phyloP scores from a whole-genome alignment of 2,113 vertebrate species.

The Sinocyclocheilus maitianheensis region DNA sequence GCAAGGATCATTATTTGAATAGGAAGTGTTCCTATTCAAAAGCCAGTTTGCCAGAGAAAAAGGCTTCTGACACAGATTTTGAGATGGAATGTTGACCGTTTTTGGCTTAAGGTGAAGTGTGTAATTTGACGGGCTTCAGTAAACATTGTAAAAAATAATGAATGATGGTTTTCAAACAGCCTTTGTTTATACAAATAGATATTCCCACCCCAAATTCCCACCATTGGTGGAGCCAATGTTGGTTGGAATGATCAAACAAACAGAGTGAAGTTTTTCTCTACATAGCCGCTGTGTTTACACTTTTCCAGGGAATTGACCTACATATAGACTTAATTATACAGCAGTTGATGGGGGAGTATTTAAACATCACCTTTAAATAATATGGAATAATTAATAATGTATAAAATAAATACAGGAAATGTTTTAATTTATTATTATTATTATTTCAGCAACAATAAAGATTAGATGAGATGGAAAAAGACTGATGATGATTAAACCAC shows the following conservation, averaged over 20 bases:
- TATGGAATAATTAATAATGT: neutral
- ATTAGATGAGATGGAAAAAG: neutral
- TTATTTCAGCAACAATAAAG: neutral
- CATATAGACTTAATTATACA: neutral
- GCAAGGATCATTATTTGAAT: neutral
- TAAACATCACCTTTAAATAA: neutral
- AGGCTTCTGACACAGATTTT: conserved; percentile 21
- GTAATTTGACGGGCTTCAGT: neutral
- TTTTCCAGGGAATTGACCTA: neutral
- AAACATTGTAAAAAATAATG: neutral
- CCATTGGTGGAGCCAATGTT: neutral
- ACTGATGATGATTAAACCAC: neutral
- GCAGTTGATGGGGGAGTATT: neutral
- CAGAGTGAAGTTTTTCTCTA: neutral
- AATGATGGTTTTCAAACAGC: neutral
- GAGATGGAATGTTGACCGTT: neutral
- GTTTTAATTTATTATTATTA: neutral
- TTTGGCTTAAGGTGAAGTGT: neutral
- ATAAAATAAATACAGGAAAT: neutral
- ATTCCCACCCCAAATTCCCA: too few species aligned
- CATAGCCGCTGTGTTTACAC: neutral
- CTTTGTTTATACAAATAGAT: neutral
- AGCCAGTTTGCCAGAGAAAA: neutral
- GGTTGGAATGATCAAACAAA: neutral
- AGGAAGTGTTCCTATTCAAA: neutral